phyloP scores from a whole-genome alignment of 2,888 invertebrate genomes.

The Yponomeuta sedellus region DNA sequence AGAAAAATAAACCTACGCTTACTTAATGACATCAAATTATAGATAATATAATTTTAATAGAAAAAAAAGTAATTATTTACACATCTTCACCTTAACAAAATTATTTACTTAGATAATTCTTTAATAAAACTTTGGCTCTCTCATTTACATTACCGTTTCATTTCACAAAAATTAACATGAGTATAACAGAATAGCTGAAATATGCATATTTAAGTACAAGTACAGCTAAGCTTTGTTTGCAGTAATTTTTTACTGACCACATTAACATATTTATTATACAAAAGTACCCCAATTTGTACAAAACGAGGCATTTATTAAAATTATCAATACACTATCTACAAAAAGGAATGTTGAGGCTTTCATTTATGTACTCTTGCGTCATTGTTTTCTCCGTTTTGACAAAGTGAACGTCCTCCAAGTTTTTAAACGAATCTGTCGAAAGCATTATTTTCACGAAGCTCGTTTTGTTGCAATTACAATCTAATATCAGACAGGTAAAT shows the following conservation, averaged over 20 bases:
- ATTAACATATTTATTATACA: background rate
- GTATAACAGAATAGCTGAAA: constrained; percentile 33
- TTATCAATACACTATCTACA: background rate
- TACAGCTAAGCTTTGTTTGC: background rate
- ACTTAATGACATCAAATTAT: constrained; percentile 53
- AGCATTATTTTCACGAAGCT: too few relatives aligned
- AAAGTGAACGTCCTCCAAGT: too few relatives aligned
- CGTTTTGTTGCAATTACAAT: too few relatives aligned
- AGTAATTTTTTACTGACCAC: background rate
- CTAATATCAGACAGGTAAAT: too few relatives aligned
- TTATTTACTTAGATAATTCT: constrained; percentile 16
- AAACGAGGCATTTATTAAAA: background rate
- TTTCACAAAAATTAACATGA: constrained; percentile 44
- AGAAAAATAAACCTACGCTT: constrained; percentile 37
- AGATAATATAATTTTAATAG: constrained; percentile 41
- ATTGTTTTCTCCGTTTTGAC: background rate
- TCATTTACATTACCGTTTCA: constrained; percentile 24
- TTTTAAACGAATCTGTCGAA: too few relatives aligned
- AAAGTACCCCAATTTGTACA: background rate
- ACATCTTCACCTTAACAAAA: constrained; percentile 45
- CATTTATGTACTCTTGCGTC: background rate
- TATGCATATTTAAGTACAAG: background rate
- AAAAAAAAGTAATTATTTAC: constrained; percentile 57
- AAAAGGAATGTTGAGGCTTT: background rate
- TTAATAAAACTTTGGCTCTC: constrained; percentile 64